Percentiles rank a stretch among this genome's conserved stretches.
These are phyloP conservation scores for Chaenodraco wilsoni DNA, from an alignment of 2,797 vertebrate genomes.

Conservation along the genomic window DNA sequence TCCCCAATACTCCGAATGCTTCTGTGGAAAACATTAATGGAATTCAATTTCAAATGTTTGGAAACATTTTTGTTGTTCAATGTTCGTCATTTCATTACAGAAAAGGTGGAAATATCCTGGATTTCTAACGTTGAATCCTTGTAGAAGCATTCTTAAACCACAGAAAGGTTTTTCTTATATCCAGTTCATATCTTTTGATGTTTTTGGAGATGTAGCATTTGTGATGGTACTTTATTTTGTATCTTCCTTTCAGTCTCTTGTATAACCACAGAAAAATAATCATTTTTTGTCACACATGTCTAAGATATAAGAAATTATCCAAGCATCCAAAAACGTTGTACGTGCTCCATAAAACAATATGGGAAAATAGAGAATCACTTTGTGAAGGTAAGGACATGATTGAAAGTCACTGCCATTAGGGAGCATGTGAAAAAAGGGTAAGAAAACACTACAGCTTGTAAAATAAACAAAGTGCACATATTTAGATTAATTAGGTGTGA, in stretches of 20 bases:
- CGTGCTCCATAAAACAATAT: not conserved
- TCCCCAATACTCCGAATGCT: not conserved
- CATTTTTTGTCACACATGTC: not conserved
- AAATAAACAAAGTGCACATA: not conserved
- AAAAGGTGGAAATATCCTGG: not conserved
- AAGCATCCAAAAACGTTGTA: not conserved
- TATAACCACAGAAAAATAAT: not conserved
- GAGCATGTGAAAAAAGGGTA: not conserved
- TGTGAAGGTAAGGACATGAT: not conserved
- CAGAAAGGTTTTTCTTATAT: not conserved
- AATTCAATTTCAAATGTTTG: slow-evolving; percentile 16
- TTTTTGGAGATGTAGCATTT: not conserved
- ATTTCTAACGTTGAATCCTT: not conserved
- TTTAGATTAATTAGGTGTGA: not conserved
- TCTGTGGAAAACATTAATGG: slow-evolving; percentile 19
- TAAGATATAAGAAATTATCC: not conserved
- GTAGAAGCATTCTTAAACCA: not conserved
- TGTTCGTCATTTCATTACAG: not conserved
- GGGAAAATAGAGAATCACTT: not conserved
- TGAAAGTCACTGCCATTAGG: too few relatives aligned
- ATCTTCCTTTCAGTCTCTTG: not conserved
- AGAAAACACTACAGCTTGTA: not conserved
- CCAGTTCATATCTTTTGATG: not conserved
- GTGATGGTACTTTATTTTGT: not conserved
- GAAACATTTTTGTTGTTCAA: slow-evolving; percentile 10